Evolutionary conservation across 2,797 vertebrate genomes (phyloP).

Genomic region (Clarias fuscus): DNA sequence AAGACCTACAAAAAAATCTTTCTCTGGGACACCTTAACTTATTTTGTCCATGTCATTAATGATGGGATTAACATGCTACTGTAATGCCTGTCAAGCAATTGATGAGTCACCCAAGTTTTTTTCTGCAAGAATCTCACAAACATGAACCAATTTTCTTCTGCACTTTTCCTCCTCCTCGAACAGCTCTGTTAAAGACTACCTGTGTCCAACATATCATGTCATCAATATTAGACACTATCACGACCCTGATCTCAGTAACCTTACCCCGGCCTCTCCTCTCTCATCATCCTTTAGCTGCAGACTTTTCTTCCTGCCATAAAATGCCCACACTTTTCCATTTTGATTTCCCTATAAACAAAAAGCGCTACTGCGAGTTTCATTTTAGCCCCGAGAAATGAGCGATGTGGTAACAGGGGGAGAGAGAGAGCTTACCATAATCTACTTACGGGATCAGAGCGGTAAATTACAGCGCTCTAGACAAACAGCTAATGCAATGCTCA

Average conservation of each 20-base stretch:
- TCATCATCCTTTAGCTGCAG: slow-evolving; percentile 89
- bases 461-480: not conserved
- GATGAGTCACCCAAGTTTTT: no score
- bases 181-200: no score
- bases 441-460: not conserved
- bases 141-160: no score
- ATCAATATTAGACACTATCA: not conserved
- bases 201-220: not conserved
- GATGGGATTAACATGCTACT: no score
- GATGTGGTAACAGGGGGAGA: not conserved
- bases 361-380: not conserved
- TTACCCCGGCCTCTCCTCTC: slow-evolving; percentile 87
- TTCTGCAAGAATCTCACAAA: no score
- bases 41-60: not conserved
- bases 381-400: not conserved
- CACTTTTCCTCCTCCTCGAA: no score
- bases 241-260: slow-evolving; percentile 69
- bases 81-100: no score
- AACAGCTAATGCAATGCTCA: not conserved
- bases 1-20: not conserved
- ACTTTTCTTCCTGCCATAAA: slow-evolving; percentile 95
- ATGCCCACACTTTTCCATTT: slow-evolving; percentile 84
- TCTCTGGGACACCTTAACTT: not conserved
- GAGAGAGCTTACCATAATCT: slow-evolving; percentile 1
- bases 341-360: slow-evolving; percentile 77